phyloP scores from a whole-genome alignment of 2,113 vertebrate genomes.

The Aplodontia rufa region DNA sequence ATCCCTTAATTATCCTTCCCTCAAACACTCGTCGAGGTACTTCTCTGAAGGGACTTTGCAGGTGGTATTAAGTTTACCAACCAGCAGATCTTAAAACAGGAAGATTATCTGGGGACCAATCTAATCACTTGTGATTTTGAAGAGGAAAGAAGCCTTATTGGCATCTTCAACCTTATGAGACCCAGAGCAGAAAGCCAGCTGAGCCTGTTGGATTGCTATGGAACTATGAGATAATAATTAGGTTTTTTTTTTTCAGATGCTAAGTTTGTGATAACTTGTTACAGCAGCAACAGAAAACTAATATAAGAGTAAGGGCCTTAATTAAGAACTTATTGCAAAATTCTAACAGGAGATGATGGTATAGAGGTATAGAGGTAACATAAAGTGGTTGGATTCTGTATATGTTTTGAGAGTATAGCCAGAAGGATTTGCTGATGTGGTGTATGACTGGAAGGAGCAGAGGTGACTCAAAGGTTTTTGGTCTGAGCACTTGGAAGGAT shows the following conservation, averaged over 20 bases:
- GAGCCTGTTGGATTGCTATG: not conserved
- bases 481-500: not conserved
- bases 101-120: too few species aligned
- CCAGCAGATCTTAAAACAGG: not conserved
- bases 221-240: not conserved
- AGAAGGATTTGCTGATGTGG: not conserved
- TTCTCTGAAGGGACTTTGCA: not conserved
- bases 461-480: not conserved
- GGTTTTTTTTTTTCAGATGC: not conserved
- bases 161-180: not conserved
- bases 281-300: not conserved
- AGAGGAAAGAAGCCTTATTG: rapidly evolving
- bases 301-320: not conserved
- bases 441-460: not conserved
- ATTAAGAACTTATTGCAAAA: not conserved
- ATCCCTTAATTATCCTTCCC: not conserved
- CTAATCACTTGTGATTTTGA: not conserved
- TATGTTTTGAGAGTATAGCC: not conserved
- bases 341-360: not conserved
- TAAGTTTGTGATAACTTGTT: not conserved
- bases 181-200: not conserved
- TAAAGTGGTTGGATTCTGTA: not conserved
- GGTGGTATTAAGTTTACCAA: not conserved
- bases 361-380: not conserved
- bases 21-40: not conserved